Evolutionary conservation across 2,888 invertebrate genomes (phyloP).

Genomic region (Bellardia pandia): DNA sequence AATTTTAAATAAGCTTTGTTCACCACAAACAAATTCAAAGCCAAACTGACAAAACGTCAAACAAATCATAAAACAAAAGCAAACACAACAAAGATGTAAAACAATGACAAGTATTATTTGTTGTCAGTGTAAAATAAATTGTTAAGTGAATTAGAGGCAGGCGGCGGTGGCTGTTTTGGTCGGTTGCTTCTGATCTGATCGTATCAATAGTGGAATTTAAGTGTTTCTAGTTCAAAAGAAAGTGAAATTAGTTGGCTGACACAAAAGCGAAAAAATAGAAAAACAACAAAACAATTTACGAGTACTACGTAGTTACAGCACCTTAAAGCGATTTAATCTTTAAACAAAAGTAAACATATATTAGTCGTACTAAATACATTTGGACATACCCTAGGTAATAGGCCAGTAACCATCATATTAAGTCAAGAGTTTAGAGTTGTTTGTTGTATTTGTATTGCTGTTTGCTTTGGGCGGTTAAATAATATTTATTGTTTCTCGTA

Average conservation of each 20-base stretch:
- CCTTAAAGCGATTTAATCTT: background rate
- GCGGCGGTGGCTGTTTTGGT: background rate
- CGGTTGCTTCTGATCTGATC: background rate
- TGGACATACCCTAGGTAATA: background rate
- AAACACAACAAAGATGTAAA: conserved; percentile 16
- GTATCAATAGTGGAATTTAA: conserved; percentile 14
- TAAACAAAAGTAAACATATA: background rate
- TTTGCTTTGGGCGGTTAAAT: conserved; percentile 20
- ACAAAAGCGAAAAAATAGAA: conserved; percentile 31
- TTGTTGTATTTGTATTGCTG: background rate
- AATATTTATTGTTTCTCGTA: conserved; percentile 30
- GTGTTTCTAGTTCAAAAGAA: conserved; percentile 61
- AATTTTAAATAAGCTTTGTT: conserved; percentile 2
- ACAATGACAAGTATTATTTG: conserved; percentile 21
- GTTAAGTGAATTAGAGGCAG: background rate
- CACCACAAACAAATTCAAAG: background rate
- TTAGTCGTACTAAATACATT: background rate
- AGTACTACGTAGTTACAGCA: background rate
- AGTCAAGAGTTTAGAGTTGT: background rate
- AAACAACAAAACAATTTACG: background rate
- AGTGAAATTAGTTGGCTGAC: conserved; percentile 71
- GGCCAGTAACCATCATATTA: background rate
- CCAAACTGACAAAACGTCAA: background rate
- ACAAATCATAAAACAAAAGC: background rate
- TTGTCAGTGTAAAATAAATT: background rate